Base-by-base conservation (phyloP, 2,888 invertebrate species). In the Erpobdella octoculata region DNA sequence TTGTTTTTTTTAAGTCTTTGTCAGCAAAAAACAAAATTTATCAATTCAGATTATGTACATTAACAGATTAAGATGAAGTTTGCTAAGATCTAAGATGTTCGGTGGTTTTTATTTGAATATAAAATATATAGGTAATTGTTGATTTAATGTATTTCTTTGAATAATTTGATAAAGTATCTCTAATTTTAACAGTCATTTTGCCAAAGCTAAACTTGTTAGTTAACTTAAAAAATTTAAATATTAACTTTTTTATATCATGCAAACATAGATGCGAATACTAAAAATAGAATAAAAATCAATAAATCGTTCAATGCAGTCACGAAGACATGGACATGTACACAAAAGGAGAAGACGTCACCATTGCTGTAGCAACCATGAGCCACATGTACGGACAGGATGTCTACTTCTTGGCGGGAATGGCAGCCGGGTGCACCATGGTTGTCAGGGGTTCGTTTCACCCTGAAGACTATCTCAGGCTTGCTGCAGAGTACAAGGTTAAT, bases 341-440 rank as follows among this genome's bases (percentile, higher is more conserved):
- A 0, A 36, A 58, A 0, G 61, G 61, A 37, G 35, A 31, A 28
- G 71, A 71, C 25, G 58, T 71, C 21, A 66, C 62, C 36, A 25
- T 71, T 9, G 21, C 71, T 15, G 18, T 58, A 1, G 25, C 58
- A 9, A 33, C 71, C 3, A 48, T 71, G 66, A 65, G 36, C 33
- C 71, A 71, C 71, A 33, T 25, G 53, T 67, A 15, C 36, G 71
- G 66, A 15, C 66, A 35, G 28, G 21, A 37, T 5, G 4, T 53
- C 15, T 66, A 62, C 62, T 62, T 62, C n/a, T 9, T 62, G 33
- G 31, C 62, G 9, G 5, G 62, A 4, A 62, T 62, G 21, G 35
- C 33, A 8, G 1, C 35, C 12, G 62, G 62, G 9, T 62, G 62
- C 35, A 62, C 62, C 4, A 62, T 31, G 33, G 35, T 62, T 31